These are phyloP conservation scores for Pangasius larnaudii DNA, from an alignment of 2,797 vertebrate species.

Conservation along the genomic window DNA sequence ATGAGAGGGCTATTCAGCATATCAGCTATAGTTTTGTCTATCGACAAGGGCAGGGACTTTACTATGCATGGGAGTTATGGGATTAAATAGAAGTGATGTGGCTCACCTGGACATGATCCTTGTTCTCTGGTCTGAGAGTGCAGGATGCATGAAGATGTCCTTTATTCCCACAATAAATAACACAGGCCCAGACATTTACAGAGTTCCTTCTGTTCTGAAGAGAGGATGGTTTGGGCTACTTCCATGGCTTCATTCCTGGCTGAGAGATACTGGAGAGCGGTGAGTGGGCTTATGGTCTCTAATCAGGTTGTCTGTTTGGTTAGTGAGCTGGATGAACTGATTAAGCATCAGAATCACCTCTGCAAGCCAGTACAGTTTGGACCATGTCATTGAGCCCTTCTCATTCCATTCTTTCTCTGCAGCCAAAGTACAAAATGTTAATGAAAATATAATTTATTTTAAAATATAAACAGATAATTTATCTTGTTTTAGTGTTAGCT, in stretches of 20 bases:
- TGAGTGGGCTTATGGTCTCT: not conserved
- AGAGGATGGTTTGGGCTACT: not conserved
- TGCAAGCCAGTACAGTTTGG: not conserved
- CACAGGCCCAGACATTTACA: not conserved
- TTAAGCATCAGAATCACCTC: not conserved
- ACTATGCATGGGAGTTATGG: not conserved
- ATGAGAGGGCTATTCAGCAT: not conserved
- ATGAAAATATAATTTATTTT: no score
- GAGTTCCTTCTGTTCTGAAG: not conserved
- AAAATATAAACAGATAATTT: no score
- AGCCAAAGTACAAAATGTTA: not conserved
- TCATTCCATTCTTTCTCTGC: not conserved
- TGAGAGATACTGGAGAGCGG: not conserved
- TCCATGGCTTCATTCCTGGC: not conserved
- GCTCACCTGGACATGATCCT: not conserved
- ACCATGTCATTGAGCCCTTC: not conserved
- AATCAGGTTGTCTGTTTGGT: not conserved
- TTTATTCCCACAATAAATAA: not conserved
- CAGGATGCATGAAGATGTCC: not conserved
- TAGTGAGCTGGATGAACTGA: not conserved
- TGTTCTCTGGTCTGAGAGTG: not conserved
- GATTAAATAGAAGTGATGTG: not conserved
- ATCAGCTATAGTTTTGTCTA: not conserved
- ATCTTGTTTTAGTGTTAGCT: not conserved
- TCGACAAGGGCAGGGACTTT: not conserved